These are phyloP conservation scores for Anticlea derivata DNA, from an alignment of 2,888 invertebrate genomes.

Conservation along the genomic window DNA sequence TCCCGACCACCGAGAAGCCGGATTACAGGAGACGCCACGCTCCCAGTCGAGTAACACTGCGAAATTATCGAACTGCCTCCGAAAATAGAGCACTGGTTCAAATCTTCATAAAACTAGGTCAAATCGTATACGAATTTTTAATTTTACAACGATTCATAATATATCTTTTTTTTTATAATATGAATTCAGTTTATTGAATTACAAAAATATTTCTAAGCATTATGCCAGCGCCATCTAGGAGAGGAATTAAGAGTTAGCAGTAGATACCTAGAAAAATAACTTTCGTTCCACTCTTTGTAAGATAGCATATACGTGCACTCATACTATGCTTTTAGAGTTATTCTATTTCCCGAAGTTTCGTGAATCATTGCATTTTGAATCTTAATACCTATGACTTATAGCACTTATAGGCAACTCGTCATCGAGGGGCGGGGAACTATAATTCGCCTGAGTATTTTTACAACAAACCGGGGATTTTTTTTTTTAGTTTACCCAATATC, in stretches of 20 bases:
- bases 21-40: slow-evolving; percentile 99
- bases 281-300: too few relatives aligned
- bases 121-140: neutral
- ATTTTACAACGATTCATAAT: neutral
- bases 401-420: too few relatives aligned
- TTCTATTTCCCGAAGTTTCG: too few relatives aligned
- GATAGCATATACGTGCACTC: too few relatives aligned
- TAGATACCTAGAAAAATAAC: too few relatives aligned
- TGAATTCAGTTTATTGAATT: neutral
- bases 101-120: slow-evolving; percentile 43
- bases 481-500: too few relatives aligned
- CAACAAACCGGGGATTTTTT: too few relatives aligned
- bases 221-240: slow-evolving; percentile 14
- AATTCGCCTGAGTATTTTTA: too few relatives aligned
- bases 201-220: neutral
- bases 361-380: too few relatives aligned
- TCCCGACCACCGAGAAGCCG: slow-evolving; percentile 97
- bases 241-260: neutral
- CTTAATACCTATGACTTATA: too few relatives aligned
- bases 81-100: neutral
- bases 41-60: slow-evolving; percentile 86
- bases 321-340: too few relatives aligned
- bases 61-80: slow-evolving; percentile 76
- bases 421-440: too few relatives aligned
- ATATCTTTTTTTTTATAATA: neutral